A percentile compares a stretch with the other conserved stretches of the same genome.
phyloP scores from a whole-genome alignment of 2,888 invertebrate species.

The Malacosoma neustria region DNA sequence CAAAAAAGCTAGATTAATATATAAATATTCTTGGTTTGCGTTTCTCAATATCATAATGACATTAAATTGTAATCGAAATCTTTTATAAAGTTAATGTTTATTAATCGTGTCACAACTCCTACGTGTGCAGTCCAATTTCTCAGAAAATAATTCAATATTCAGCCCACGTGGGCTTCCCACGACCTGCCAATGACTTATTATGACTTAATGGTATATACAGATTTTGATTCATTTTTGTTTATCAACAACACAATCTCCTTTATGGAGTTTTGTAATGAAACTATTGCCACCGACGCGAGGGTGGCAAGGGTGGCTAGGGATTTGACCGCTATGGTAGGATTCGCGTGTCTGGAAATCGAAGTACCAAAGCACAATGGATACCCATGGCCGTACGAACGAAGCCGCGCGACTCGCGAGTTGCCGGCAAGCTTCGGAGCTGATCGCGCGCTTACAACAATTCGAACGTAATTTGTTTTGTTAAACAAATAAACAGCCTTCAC shows the following conservation, averaged over 20 bases:
- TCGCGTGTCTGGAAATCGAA: slow-evolving; percentile 56
- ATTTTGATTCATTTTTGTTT: background rate
- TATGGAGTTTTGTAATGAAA: slow-evolving; percentile 5
- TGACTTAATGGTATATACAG: slow-evolving; percentile 1
- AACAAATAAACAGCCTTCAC: too few species aligned
- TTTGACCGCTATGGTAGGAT: slow-evolving; percentile 43
- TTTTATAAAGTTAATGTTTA: too few species aligned
- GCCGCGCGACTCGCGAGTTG: slow-evolving; percentile 56
- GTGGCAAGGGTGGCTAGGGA: slow-evolving; percentile 36
- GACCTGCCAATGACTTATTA: background rate
- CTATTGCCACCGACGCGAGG: slow-evolving; percentile 13
- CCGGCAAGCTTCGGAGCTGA: slow-evolving; percentile 59
- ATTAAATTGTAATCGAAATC: too few species aligned
- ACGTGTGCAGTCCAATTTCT: background rate
- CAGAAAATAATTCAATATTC: background rate
- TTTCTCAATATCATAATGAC: too few species aligned
- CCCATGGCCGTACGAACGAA: slow-evolving; percentile 41
- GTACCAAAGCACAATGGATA: slow-evolving; percentile 46
- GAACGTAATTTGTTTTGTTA: slow-evolving; percentile 23
- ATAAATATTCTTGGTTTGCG: too few species aligned
- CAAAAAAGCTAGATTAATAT: too few species aligned
- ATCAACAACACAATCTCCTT: background rate
- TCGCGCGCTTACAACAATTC: slow-evolving; percentile 56
- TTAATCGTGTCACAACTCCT: background rate
- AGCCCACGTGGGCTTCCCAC: background rate